Conservation (phyloP, 2,113 vertebrate genomes). For the Platysternon megacephalum region DNA sequence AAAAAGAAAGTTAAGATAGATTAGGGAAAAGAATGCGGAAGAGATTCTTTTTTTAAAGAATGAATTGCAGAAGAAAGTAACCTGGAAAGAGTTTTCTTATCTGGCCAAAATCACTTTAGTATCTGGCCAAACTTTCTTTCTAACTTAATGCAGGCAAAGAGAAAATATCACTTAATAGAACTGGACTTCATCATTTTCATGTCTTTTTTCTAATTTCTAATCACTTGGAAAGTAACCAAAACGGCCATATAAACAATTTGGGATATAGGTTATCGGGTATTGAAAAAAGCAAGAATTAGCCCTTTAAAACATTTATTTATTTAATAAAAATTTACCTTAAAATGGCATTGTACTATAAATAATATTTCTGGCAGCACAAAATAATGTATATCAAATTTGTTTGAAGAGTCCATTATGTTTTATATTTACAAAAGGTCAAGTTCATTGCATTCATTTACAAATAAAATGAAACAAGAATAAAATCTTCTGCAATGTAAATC, state of each 20-base stretch:
- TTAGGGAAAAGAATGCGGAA: slow-evolving; percentile 49
- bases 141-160: neutral
- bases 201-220: neutral
- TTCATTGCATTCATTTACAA: neutral
- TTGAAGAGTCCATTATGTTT: neutral
- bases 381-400: slow-evolving; percentile 16
- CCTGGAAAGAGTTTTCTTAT: slow-evolving; percentile 24
- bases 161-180: neutral
- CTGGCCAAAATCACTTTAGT: neutral
- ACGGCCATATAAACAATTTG: neutral
- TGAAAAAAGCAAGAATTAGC: neutral
- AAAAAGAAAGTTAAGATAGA: slow-evolving; percentile 75
- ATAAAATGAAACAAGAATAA: slow-evolving; percentile 45
- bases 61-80: slow-evolving; percentile 14
- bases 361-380: neutral
- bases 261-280: fast-evolving
- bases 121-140: neutral
- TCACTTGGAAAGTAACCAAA: slow-evolving; percentile 14
- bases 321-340: neutral
- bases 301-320: neutral
- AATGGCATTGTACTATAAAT: neutral
- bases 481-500: neutral
- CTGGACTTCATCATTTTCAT: neutral
- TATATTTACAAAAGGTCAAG: slow-evolving; percentile 19
- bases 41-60: neutral